phyloP scores from a whole-genome alignment of 2,797 vertebrate species.

The Morus bassanus region DNA sequence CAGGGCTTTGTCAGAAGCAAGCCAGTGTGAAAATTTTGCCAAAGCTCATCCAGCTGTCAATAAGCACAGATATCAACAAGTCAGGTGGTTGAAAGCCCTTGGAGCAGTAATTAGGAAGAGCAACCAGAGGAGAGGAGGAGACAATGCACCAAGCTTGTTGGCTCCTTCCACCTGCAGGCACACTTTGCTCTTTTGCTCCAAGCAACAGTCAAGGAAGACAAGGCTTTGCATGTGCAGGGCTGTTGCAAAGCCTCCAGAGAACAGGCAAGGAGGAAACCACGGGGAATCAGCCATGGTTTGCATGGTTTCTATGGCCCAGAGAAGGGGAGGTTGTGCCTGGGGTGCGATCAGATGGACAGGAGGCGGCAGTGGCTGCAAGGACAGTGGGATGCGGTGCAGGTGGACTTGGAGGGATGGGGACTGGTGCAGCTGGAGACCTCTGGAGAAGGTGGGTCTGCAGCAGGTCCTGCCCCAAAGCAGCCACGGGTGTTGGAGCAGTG shows the following conservation, averaged over 20 bases:
- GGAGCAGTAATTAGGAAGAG: neutral
- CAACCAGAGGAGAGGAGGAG: neutral
- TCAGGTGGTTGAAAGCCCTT: neutral
- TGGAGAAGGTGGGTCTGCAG: neutral
- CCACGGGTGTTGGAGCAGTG: rapidly evolving
- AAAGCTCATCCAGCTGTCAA: neutral
- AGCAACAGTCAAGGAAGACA: rapidly evolving
- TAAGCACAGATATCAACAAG: neutral
- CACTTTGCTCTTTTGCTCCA: neutral
- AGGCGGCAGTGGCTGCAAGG: neutral
- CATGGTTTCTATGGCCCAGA: neutral
- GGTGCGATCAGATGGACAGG: neutral
- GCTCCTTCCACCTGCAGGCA: neutral
- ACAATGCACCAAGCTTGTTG: neutral
- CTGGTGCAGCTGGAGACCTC: neutral
- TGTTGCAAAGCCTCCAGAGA: neutral
- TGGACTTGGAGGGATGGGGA: neutral
- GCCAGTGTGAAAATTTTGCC: neutral
- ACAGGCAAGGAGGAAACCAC: neutral
- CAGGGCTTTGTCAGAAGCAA: neutral
- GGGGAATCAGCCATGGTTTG: rapidly evolving
- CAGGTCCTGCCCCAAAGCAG: neutral
- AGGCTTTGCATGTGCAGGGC: rapidly evolving
- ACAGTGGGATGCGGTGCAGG: neutral
- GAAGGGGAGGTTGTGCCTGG: neutral